These are phyloP conservation scores for Linnaemya tessellans DNA, from an alignment of 2,888 invertebrate species.

Conservation along the genomic window DNA sequence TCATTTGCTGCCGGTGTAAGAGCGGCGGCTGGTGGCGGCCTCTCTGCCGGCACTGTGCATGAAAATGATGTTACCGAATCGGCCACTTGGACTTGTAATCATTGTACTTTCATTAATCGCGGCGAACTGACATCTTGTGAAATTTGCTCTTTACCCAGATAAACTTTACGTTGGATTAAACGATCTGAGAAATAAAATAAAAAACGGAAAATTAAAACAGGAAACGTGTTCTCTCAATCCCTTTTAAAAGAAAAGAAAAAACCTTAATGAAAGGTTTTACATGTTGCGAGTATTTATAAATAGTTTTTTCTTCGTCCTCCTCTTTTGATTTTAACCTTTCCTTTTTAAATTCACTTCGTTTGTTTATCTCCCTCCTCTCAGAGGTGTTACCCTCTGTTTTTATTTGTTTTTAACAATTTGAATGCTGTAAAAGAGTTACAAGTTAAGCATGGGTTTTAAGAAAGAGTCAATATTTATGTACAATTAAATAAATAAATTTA, in stretches of 20 bases:
- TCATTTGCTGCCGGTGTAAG: conserved; percentile 37
- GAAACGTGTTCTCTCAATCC: conserved; percentile 24
- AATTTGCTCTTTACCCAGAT: conserved; percentile 95
- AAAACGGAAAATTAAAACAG: conserved; percentile 12
- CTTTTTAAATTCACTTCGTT: not conserved
- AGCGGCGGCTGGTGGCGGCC: conserved; percentile 63
- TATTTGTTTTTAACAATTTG: conserved; percentile 25
- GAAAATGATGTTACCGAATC: conserved; percentile 77
- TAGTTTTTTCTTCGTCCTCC: not conserved
- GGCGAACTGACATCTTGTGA: conserved; percentile 91
- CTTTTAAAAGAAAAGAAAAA: conserved; percentile 16
- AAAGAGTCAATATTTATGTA: conserved; percentile 63
- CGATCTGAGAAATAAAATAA: conserved; percentile 4
- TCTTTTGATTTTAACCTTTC: not conserved
- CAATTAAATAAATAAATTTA: conserved; percentile 38
- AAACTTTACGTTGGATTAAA: conserved; percentile 52
- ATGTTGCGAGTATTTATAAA: conserved; percentile 18
- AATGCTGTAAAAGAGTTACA: conserved; percentile 50
- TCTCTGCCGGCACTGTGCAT: conserved; percentile 59
- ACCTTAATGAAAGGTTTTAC: conserved; percentile 5
- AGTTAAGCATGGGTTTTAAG: conserved; percentile 47
- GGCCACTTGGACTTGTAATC: conserved; percentile 92
- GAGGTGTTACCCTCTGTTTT: not conserved
- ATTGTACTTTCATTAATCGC: conserved; percentile 97
- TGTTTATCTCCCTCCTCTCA: not conserved